Conservation (phyloP, 2,888 invertebrate species). For the Dasypolia templi region DNA sequence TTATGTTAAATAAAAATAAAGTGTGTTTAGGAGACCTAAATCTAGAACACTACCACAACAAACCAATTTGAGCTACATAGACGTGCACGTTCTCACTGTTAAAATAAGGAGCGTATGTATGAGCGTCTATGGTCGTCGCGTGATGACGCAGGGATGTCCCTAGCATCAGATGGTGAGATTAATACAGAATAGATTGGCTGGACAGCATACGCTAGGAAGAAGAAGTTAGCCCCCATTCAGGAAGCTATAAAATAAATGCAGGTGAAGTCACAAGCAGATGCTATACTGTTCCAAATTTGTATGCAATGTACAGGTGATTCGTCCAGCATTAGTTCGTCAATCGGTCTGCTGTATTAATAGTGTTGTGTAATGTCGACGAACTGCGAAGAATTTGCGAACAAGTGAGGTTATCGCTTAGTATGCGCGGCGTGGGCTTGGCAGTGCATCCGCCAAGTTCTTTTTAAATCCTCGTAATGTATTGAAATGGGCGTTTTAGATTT, state of each 20-base stretch:
- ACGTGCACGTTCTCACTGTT: too few species aligned
- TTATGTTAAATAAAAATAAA: too few species aligned
- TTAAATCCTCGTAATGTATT: slow-evolving; percentile 38
- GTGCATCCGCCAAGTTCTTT: slow-evolving; percentile 68
- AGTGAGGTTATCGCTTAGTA: slow-evolving; percentile 61
- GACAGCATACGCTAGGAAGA: not conserved
- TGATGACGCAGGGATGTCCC: too few species aligned
- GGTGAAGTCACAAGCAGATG: not conserved
- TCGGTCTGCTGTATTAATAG: slow-evolving; percentile 49
- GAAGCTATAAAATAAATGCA: not conserved
- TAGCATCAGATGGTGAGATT: too few species aligned
- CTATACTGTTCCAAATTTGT: slow-evolving; percentile 32
- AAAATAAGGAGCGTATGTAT: too few species aligned
- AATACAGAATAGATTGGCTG: not conserved
- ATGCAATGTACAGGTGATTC: slow-evolving; percentile 37
- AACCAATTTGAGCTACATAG: too few species aligned
- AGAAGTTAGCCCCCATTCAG: not conserved
- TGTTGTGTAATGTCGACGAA: slow-evolving; percentile 60
- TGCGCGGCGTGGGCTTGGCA: slow-evolving; percentile 53
- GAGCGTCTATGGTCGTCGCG: too few species aligned
- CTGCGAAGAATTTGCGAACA: slow-evolving; percentile 67
- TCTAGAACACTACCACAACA: too few species aligned
- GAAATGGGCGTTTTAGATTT: slow-evolving; percentile 15
- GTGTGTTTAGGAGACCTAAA: too few species aligned
- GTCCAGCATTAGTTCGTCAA: slow-evolving; percentile 40